phyloP scores from a whole-genome alignment of 2,113 vertebrate species.

The Pluvianellus socialis region DNA sequence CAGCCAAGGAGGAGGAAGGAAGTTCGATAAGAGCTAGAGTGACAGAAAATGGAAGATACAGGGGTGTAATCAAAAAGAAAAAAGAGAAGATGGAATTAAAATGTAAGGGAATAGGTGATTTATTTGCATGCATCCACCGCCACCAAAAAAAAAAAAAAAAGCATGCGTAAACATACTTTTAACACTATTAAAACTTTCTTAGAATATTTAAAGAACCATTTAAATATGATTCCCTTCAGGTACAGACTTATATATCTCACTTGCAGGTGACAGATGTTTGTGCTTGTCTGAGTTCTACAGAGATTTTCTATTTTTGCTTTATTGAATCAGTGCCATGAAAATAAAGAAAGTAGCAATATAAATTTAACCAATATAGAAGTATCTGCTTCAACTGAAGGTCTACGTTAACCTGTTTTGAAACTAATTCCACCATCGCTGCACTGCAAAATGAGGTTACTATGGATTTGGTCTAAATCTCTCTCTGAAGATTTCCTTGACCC shows the following conservation, averaged over 20 bases:
- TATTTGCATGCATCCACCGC: neutral
- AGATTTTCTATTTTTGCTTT: neutral
- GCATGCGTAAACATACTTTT: neutral
- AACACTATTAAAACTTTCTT: neutral
- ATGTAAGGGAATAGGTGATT: neutral
- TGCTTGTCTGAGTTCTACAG: neutral
- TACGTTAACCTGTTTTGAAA: neutral
- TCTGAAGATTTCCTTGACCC: neutral
- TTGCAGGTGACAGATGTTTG: neutral
- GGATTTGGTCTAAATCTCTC: neutral
- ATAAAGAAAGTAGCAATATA: neutral
- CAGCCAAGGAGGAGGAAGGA: conserved; percentile 76
- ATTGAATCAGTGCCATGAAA: neutral
- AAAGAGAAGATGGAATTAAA: conserved; percentile 18
- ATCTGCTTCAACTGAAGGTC: neutral
- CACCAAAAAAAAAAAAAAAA: neutral
- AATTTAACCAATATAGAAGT: neutral
- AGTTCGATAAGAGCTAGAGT: conserved; percentile 66
- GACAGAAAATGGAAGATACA: neutral
- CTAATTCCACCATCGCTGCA: neutral
- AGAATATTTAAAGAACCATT: neutral
- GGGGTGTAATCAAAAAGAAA: neutral
- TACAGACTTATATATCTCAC: neutral
- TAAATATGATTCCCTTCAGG: neutral
- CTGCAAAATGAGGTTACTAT: neutral